These are phyloP conservation scores for Epizoanthus scotinus DNA, from an alignment of 92 coral and sea anemone genomes.

Conservation along the genomic window DNA sequence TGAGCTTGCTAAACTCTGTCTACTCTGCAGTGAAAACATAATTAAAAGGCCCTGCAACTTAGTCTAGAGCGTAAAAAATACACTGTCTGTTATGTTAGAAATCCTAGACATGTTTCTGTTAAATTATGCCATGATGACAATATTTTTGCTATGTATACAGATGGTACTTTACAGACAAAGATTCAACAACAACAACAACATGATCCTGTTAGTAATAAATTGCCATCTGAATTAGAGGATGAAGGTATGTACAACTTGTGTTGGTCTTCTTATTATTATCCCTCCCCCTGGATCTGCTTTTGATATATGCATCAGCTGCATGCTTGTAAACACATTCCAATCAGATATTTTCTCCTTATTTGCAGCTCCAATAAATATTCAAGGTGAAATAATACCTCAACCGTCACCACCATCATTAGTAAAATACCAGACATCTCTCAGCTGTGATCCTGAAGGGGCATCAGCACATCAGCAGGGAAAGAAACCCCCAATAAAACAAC, in stretches of 20 bases:
- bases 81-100: too few relatives aligned
- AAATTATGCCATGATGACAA: too few relatives aligned
- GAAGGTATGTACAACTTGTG: not conserved
- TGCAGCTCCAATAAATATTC: not conserved
- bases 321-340: not conserved
- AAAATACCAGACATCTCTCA: not conserved
- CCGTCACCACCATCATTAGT: not conserved
- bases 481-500: constrained; percentile 5
- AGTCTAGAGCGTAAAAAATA: too few relatives aligned
- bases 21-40: too few relatives aligned
- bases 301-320: too few relatives aligned
- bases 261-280: too few relatives aligned
- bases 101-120: too few relatives aligned
- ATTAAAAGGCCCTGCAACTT: too few relatives aligned
- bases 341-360: not conserved
- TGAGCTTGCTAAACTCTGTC: too few relatives aligned
- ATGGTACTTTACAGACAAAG: not conserved
- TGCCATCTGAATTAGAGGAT: constrained; percentile 13
- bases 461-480: not conserved
- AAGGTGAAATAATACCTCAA: constrained; percentile 7
- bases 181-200: not conserved
- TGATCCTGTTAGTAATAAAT: not conserved
- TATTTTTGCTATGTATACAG: not conserved
- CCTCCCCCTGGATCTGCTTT: too few relatives aligned
- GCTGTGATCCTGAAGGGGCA: not conserved